Percentiles rank a stretch among this genome's conserved stretches.
Evolutionary conservation across 2,888 invertebrate genomes (phyloP).

Genomic region (Hoplodrina blanda): DNA sequence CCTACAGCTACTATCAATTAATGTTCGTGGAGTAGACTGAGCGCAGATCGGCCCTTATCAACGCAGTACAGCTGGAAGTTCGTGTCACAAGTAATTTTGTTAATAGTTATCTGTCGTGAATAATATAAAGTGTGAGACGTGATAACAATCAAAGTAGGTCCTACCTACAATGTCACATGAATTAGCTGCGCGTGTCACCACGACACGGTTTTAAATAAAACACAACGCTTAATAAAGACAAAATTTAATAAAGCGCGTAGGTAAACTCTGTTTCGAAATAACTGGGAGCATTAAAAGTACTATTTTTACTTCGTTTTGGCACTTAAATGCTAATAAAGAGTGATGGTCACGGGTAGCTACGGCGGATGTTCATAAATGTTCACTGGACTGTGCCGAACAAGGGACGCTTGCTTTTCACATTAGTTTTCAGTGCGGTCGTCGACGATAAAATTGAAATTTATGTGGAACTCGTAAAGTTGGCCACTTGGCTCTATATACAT

Average conservation of each 20-base stretch:
- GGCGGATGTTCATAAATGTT: constrained; percentile 49
- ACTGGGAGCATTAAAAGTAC: constrained; percentile 1
- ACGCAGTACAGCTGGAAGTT: constrained; percentile 24
- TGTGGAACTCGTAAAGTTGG: constrained; percentile 72
- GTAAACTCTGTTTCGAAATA: constrained; percentile 25
- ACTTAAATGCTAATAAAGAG: constrained; percentile 50
- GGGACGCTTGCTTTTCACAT: constrained; percentile 57
- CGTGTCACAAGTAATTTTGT: constrained; percentile 56
- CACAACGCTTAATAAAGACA: constrained; percentile 13
- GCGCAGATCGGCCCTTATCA: constrained; percentile 47
- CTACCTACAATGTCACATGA: constrained; percentile 33
- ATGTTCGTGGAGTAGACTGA: constrained; percentile 20
- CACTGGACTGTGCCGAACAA: constrained; percentile 42
- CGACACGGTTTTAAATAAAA: constrained; percentile 22
- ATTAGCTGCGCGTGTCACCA: constrained; percentile 17
- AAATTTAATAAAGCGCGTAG: constrained; percentile 13
- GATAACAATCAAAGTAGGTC: constrained; percentile 53
- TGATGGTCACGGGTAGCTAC: constrained; percentile 20
- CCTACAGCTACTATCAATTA: constrained; percentile 34
- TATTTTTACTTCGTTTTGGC: constrained; percentile 41
- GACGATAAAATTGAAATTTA: constrained; percentile 74
- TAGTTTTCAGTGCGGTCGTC: constrained; percentile 64
- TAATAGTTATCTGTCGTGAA: constrained; percentile 44
- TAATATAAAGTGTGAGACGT: constrained; percentile 46
- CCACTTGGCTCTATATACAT: constrained; percentile 62